Conservation (phyloP, 2,888 invertebrate genomes). For the Rhimphoctona megacephalus region DNA sequence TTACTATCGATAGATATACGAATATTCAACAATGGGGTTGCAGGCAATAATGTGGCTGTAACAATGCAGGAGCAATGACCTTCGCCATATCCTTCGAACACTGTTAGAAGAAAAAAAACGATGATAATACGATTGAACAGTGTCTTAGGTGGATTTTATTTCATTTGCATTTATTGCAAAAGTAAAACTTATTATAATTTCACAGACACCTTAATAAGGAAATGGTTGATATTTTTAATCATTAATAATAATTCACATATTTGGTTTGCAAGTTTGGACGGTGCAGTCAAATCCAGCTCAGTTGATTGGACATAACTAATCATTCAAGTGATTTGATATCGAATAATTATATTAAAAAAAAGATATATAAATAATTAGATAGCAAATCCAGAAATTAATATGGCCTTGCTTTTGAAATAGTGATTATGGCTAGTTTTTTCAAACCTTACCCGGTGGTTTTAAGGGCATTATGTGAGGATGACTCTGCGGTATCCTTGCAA, state of each 20-base stretch:
- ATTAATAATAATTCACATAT: too few species aligned
- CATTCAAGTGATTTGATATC: too few species aligned
- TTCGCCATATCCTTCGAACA: constrained; percentile 84
- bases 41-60: constrained; percentile 75
- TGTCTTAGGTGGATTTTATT: neutral
- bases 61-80: constrained; percentile 79
- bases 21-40: constrained; percentile 60
- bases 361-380: too few species aligned
- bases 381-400: neutral
- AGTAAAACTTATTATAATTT: too few species aligned
- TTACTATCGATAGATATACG: constrained; percentile 13
- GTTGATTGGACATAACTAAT: too few species aligned
- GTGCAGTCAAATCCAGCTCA: too few species aligned
- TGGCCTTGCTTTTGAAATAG: neutral
- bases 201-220: too few species aligned
- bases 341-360: too few species aligned
- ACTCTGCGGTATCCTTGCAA: constrained; percentile 82
- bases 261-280: too few species aligned
- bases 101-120: constrained; percentile 78
- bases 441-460: constrained; percentile 84
- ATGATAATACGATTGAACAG: constrained; percentile 73
- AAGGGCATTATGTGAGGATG: constrained; percentile 83
- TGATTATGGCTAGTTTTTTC: neutral
- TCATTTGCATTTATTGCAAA: neutral
- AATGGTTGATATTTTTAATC: too few species aligned